Base-by-base conservation (phyloP, 2,888 invertebrate genomes). In the Troglohyphantes excavatus region DNA sequence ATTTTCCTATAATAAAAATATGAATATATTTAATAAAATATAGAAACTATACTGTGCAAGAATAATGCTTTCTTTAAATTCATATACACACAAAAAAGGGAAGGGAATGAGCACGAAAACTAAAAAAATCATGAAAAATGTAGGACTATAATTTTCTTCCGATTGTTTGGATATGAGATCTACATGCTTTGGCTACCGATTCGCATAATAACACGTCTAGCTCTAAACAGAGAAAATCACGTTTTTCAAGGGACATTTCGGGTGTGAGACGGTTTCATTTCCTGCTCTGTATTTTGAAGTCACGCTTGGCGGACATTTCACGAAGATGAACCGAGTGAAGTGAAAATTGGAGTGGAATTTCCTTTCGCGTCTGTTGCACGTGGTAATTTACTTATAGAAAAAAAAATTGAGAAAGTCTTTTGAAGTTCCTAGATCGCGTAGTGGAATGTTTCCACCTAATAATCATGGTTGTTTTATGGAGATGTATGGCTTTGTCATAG, bases 151-250 rank as follows among this genome's bases (percentile, higher is more conserved):
- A n/a, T n/a, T n/a, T n/a, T n/a, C n/a, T n/a, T n/a, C n/a, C n/a
- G n/a, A n/a, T n/a, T n/a, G n/a, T n/a, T n/a, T n/a, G n/a, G n/a
- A n/a, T 19, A 43, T 19, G 26, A 5, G 27, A 29, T 11, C 53
- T 27, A 75, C 59, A 75, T 59, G 29, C 59, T 6, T 59, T 29
- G 29, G 29, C 75, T 75, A 19, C 59, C 75, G 75, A 9, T n/a
- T 75, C 75, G n/a, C n/a, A n/a, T 75, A 59, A 59, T 75, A 53
- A 29, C 27, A 59, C 29, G 5, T n/a, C 3, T 33, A 6, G 33
- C 9, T 3, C 33, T 33, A 9, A 33, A 33, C 33, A 33, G 33
- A 33, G 9, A 33, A 33, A 33, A 33, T 33, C 33, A 9, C 9
- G n/a, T n/a, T n/a, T n/a, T n/a, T n/a, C n/a, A n/a, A n/a, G n/a